These are phyloP conservation scores for Galaxias olidus DNA, from an alignment of 2,797 vertebrate genomes.

Conservation along the genomic window DNA sequence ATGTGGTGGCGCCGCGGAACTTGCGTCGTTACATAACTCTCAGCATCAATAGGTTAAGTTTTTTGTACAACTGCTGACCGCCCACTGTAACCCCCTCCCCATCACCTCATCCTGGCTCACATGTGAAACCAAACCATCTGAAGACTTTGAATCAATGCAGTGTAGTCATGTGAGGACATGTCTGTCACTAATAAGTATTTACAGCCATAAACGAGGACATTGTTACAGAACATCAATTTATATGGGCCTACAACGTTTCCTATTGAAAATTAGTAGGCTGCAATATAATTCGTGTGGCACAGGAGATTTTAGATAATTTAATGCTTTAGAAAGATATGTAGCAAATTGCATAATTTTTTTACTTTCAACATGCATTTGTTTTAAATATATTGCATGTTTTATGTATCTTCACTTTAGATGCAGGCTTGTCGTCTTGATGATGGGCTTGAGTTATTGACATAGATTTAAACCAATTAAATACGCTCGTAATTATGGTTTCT, in stretches of 20 bases:
- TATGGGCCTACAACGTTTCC: too few relatives aligned
- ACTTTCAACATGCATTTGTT: not conserved
- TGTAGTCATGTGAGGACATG: not conserved
- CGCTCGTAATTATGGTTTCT: not conserved
- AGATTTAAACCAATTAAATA: conserved; percentile 1
- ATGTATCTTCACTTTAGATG: not conserved
- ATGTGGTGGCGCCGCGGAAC: not conserved
- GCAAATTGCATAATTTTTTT: too few relatives aligned
- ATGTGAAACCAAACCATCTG: not conserved
- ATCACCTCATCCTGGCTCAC: not conserved
- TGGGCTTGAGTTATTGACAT: conserved; percentile 2
- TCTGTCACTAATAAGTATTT: not conserved
- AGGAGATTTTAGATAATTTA: too few relatives aligned
- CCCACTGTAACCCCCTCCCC: not conserved
- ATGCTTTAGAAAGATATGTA: too few relatives aligned
- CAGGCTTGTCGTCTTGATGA: not conserved
- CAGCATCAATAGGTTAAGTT: not conserved
- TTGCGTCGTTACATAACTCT: not conserved
- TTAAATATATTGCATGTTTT: not conserved
- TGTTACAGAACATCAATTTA: not conserved
- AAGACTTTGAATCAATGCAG: not conserved
- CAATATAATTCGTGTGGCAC: too few relatives aligned
- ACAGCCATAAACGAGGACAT: not conserved
- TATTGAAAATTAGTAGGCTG: too few relatives aligned
- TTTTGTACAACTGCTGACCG: not conserved